A percentile compares a stretch with the other conserved stretches of the same genome.
Conservation (phyloP, 1,140 invertebrate genomes). For the Carcinoscorpius rotundicauda region DNA sequence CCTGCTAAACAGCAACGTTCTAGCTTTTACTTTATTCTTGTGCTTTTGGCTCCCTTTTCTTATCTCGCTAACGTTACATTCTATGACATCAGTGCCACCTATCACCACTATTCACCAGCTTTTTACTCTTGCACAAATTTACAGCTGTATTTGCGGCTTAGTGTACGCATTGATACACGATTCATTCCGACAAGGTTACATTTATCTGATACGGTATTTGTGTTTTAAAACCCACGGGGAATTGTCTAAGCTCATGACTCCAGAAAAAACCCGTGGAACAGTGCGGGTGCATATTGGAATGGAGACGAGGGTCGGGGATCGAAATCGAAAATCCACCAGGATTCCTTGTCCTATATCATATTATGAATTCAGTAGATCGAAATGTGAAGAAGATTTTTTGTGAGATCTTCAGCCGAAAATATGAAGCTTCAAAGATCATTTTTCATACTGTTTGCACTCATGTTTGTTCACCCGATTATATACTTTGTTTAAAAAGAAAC, state of each 20-base stretch:
- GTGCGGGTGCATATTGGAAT: conserved; percentile 23
- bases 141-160: conserved; percentile 19
- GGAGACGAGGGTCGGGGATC: conserved; percentile 18
- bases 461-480: too few relatives aligned
- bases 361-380: too few relatives aligned
- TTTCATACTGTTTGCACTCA: too few relatives aligned
- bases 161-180: conserved; percentile 19
- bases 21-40: conserved; percentile 20
- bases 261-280: conserved; percentile 20
- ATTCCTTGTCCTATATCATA: too few relatives aligned
- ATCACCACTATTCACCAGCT: conserved; percentile 14
- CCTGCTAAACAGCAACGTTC: conserved; percentile 18
- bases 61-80: conserved; percentile 4
- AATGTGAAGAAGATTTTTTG: too few relatives aligned
- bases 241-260: conserved; percentile 21
- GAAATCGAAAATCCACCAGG: neutral
- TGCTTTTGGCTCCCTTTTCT: conserved; percentile 20
- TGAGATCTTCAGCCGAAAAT: too few relatives aligned
- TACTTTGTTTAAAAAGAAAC: too few relatives aligned
- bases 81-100: neutral
- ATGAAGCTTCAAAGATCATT: too few relatives aligned
- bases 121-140: conserved; percentile 17
- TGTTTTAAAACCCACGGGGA: conserved; percentile 22
- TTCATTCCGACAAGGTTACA: conserved; percentile 20
- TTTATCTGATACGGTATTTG: conserved; percentile 22